phyloP scores from a whole-genome alignment of 2,797 vertebrate species.

The Luscinia megarhynchos region DNA sequence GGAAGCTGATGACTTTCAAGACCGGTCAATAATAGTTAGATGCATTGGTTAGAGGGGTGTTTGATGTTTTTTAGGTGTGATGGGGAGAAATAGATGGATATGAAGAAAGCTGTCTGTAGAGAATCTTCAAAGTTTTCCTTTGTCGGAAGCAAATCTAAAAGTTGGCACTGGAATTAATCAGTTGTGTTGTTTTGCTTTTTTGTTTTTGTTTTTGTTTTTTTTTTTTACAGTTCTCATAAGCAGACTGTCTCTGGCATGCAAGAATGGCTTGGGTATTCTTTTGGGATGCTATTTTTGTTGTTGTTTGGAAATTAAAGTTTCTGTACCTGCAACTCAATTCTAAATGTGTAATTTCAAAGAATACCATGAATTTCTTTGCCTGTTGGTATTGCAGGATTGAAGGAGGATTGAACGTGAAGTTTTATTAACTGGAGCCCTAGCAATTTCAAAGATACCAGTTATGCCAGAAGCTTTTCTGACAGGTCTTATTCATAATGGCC shows the following conservation, averaged over 20 bases:
- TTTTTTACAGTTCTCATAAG: not conserved
- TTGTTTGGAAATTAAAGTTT: not conserved
- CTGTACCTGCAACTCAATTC: conserved; percentile 26
- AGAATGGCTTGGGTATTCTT: not conserved
- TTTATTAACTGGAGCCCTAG: conserved; percentile 76
- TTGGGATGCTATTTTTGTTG: not conserved
- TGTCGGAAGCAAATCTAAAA: not conserved
- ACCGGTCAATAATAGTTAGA: not conserved
- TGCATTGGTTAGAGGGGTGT: not conserved
- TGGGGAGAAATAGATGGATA: not conserved
- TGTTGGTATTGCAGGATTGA: conserved; percentile 17
- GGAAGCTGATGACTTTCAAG: not conserved
- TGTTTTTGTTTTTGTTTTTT: not conserved
- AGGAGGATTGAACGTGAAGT: conserved; percentile 45
- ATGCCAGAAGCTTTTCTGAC: conserved; percentile 66
- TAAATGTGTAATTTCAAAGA: conserved; percentile 66
- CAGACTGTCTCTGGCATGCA: not conserved
- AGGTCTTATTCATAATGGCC: conserved; percentile 68
- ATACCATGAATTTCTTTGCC: conserved; percentile 39
- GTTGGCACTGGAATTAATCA: not conserved
- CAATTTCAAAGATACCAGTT: conserved; percentile 68
- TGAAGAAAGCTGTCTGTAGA: not conserved
- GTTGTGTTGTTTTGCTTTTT: too few relatives aligned
- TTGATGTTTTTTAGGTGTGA: not conserved
- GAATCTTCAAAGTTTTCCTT: not conserved